These are phyloP conservation scores for Cephus nigrinus DNA, from an alignment of 2,888 invertebrate species.

Conservation along the genomic window DNA sequence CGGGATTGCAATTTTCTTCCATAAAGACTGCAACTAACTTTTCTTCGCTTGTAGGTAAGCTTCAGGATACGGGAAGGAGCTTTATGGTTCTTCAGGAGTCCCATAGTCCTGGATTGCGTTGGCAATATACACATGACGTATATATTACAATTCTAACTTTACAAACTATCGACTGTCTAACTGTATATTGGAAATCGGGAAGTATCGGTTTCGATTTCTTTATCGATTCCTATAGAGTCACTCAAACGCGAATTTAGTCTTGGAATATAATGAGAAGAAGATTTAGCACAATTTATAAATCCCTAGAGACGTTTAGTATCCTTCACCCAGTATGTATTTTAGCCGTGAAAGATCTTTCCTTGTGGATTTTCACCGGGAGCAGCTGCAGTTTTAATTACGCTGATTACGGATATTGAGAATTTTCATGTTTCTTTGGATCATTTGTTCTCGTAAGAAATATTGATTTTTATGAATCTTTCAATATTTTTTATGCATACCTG, in stretches of 20 bases:
- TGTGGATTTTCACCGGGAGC: neutral
- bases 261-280: neutral
- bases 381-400: neutral
- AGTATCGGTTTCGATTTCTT: conserved; percentile 25
- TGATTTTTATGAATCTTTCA: neutral
- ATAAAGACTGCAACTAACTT: too few relatives aligned
- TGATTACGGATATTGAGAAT: neutral
- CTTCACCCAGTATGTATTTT: neutral
- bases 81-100: conserved; percentile 31
- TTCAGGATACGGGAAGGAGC: conserved; percentile 12
- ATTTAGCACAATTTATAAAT: neutral
- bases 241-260: neutral
- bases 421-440: neutral
- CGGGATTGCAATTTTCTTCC: too few relatives aligned
- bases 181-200: conserved; percentile 16
- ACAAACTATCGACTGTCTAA: neutral
- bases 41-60: too few relatives aligned
- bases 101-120: neutral
- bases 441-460: neutral
- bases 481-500: neutral
- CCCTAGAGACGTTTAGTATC: neutral
- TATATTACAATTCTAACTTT: neutral
- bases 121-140: too few relatives aligned
- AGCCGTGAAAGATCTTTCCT: neutral
- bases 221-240: neutral